Base-by-base conservation (phyloP, 2,888 invertebrate genomes). In the Tortrix viridana region DNA sequence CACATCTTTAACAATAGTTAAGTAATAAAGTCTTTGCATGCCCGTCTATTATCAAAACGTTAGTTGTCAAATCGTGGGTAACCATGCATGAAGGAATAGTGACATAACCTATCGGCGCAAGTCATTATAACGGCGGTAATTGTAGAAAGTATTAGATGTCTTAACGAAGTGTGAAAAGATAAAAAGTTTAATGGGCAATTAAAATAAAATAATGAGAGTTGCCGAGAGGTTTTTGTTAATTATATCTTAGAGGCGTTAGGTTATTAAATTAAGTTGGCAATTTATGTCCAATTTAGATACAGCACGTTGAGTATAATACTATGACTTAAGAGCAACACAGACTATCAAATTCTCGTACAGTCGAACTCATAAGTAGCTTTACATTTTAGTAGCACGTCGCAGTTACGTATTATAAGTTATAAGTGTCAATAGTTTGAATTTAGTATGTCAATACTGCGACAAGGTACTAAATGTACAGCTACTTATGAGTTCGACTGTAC, bases 111-210 rank as follows among this genome's bases (percentile, higher is more conserved):
- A 44, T 20, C 16, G 47, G 37, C 37, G 9, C n/a, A 18, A 37
- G 50, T 50, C 23, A 47, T 62, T 62, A 52, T 38, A n/a, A 19
- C 38, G 44, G 47, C 53, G 41, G 3, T 54, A 55, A 60, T 49
- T 43, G 44, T 65, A 54, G 55, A 60, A 59, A 65, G 64, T 60
- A 55, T 46, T 55, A 54, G 52, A 32, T 19, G 22, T 37, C 38
- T 62, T 44, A 56, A 62, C 55, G 23, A 38, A 52, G 19, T 46
- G 26, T 52, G 56, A 62, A 61, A 55, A 57, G 57, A 47, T 44
- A 47, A 52, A n/a, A 57, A 41, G 20, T 20, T 32, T 57, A 52
- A 57, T 62, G 52, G 38, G 6, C 50, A 41, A 32, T 41, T 43
- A 32, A 41, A 63, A 26, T 52, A 46, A 37, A 47, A 26, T 23